Conservation (phyloP, 2,113 vertebrate species). For the Chiloscyllium plagiosum region DNA sequence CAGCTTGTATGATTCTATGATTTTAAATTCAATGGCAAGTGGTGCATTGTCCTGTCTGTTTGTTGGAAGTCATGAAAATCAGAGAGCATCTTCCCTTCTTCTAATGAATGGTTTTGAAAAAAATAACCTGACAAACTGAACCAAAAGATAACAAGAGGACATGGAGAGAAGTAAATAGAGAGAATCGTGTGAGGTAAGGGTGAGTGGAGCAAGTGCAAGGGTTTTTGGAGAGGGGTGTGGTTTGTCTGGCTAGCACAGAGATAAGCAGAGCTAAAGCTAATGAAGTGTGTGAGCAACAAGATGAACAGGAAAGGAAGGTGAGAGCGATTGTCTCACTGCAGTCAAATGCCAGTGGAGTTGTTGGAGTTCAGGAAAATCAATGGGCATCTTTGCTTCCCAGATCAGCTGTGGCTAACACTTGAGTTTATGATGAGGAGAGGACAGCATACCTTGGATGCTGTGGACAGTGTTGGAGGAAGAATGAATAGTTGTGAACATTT, state of each 20-base stretch:
- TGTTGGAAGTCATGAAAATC: background rate
- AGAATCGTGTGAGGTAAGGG: background rate
- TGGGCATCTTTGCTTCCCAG: background rate
- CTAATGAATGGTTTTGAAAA: background rate
- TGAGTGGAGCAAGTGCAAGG: background rate
- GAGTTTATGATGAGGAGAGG: background rate
- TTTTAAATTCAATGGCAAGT: background rate
- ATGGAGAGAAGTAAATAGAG: background rate
- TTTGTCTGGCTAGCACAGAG: background rate
- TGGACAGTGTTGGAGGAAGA: background rate
- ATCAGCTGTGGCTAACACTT: background rate
- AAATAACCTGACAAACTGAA: background rate
- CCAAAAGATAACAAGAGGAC: background rate
- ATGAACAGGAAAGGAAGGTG: background rate
- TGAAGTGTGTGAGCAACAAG: background rate
- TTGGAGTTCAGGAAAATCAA: background rate
- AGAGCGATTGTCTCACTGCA: background rate
- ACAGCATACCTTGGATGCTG: background rate
- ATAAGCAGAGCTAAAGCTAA: background rate
- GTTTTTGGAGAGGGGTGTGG: background rate
- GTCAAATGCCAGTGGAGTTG: background rate
- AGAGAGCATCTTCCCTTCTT: background rate
- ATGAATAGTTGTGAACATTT: background rate
- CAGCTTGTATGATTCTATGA: no score
- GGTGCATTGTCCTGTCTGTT: background rate